Evolutionary conservation across 2,797 vertebrate genomes (phyloP).

Genomic region (Enteromius unitaeniatus): DNA sequence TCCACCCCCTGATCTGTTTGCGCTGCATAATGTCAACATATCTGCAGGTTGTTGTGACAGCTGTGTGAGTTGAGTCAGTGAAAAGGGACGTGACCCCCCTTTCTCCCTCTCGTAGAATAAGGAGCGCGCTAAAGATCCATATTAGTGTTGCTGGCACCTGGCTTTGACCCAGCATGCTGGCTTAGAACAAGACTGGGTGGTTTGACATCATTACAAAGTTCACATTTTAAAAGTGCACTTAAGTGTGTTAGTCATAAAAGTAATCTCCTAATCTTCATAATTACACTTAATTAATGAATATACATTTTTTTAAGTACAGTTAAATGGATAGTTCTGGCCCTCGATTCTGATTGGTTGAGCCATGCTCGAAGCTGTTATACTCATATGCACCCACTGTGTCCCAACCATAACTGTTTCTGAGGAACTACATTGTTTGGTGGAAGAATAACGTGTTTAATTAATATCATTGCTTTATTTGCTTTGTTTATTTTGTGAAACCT

Average conservation of each 20-base stretch:
- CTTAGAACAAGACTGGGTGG: neutral
- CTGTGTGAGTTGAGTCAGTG: constrained; percentile 52
- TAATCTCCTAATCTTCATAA: neutral
- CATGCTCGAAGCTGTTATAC: no score
- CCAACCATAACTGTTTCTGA: no score
- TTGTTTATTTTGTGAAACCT: no score
- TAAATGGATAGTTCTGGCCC: no score
- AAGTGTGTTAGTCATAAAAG: neutral
- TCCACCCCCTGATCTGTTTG: constrained; percentile 47
- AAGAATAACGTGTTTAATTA: no score
- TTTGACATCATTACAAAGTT: neutral
- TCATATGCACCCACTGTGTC: no score
- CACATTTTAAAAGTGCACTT: neutral
- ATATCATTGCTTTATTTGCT: no score
- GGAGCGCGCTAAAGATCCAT: neutral
- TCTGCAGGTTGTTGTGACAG: constrained; percentile 65
- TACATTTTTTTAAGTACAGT: neutral
- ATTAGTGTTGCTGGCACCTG: neutral
- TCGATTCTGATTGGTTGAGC: no score
- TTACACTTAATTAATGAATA: neutral
- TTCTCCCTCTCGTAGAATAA: constrained; percentile 8
- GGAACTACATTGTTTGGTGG: no score
- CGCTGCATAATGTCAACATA: constrained; percentile 63
- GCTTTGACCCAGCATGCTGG: neutral
- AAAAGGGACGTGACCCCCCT: constrained; percentile 13